Base-by-base conservation (phyloP, 2,888 invertebrate genomes). In the Myopa testacea region DNA sequence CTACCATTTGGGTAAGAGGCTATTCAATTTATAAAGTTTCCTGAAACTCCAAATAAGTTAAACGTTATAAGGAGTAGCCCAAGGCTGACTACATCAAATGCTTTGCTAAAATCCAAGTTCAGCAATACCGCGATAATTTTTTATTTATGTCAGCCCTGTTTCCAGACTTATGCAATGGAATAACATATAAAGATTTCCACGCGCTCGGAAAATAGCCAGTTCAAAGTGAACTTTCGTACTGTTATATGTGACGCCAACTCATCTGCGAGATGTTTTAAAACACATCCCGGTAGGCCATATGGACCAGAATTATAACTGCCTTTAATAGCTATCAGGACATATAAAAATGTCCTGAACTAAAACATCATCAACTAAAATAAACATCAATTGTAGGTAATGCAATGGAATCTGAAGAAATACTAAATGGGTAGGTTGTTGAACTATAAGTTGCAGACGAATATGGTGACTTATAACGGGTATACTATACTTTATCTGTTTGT, bases 131-230 rank as follows among this genome's bases (percentile, higher is more conserved):
- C 60, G 60, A 60, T 60, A 60, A 19, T 60, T 60, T 14, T 26
- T 26, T 26, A 26, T 26, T 26, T 26, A 26, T 26, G 26, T 26
- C 26, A 1, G 26, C 26, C 26, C 26, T 26, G 26, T 26, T 60
- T 16, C 60, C 60, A 60, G n/a, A 60, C 26, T 60, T 60, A 60
- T 60, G 60, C 60, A 60, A 19, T 8, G 60, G 60, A 60, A 60
- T 60, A 60, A 60, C 1, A 3, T 3, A 60, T 60, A 4, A 60
- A n/a, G 16, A 60, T n/a, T 60, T 60, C 60, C 60, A 60, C 8
- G 60, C 16, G 16, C 60, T 10, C 16, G 60, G 4, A 26, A 26
- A 60, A 60, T 60, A 60, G 16, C 60, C 16, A 60, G 26, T n/a
- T 19, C 2, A 19, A 19, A 60, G n/a, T 60, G n/a, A 60, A n/a